Base-by-base conservation (phyloP, 2,888 invertebrate genomes). In the Ennomos fuscantarius region DNA sequence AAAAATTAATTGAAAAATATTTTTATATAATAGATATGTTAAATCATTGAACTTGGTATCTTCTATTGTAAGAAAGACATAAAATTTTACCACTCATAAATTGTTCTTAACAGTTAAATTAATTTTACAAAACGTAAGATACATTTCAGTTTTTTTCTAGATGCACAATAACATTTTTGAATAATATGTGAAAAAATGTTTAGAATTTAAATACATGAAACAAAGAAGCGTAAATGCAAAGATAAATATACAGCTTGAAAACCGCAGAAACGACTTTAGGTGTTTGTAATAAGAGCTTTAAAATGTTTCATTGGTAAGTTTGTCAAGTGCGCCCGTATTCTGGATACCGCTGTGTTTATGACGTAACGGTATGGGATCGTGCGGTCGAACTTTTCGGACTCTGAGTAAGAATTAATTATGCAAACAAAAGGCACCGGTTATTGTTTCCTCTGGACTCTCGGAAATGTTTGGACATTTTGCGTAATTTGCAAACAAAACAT, bases 401-500 rank as follows among this genome's bases (percentile, higher is more conserved):
- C 70, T 78, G 77, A 68, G 68, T 66, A 78, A 80, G 83, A 84
- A 87, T 88, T 89, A 89, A 91, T 89, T 88, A 89, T 86, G 83
- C 82, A 86, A 87, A 87, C 89, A 89, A 84, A 86, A 84, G 77
- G 78, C 66, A 44, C 69, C 68, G 71, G 82, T 83, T 86, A 85
- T 89, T 88, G 89, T 89, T 84, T 85, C 79, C 82, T 79, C 70
- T 73, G 69, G 40, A 86, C 75, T 74, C 74, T 69, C 69, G 65
- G 73, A 77, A 75, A 76, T 90, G 86, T 91, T 91, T 90, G 80
- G 89, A 90, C 88, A 72, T 83, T 87, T 92, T 91, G 92, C 90
- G 91, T 92, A 87, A 89, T 87, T 81, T 81, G 24, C 72, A 63
- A 70, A 81, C 81, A 81, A 82, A 84, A 83, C 76, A 80, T 71